Base-by-base conservation (phyloP, 2,113 vertebrate genomes). In the Barnardius zonarius region DNA sequence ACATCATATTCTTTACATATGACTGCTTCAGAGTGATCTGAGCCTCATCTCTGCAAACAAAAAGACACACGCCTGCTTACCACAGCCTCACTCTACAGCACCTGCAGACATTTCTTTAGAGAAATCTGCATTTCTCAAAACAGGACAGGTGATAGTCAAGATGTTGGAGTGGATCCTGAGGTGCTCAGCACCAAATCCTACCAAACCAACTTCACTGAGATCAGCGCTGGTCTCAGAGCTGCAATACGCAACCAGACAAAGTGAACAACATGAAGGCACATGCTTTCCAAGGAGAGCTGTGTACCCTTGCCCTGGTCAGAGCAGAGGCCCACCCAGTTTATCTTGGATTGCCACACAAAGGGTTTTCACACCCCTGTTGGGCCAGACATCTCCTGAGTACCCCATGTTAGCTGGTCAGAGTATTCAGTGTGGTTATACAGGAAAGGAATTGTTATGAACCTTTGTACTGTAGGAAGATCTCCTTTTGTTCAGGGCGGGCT, bases 391-490 rank as follows among this genome's bases (percentile, higher is more conserved):
- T 89, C 76, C 59, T 3, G 13, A 14, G 46, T 39, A 72, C 27
- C 20, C 39, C 11, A 4, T 49, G n/a, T 41, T 30, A 73, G 22
- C 63, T 84, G 35, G 76, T 83, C 30, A 28, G 75, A 63, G 66
- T 41, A 67, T 59, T 91, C 78, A 76, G 4, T 8, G 17, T 55
- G 55, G 72, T 72, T 92, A 75, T 48, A 75, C 46, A 75, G 86
- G 72, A 93, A 62, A 79, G 35, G 74, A 64, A 73, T 57, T 54
- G 46, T 51, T 59, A 68, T 59, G 80, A 93, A 75, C 48, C 23
- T 88, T 80, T 85, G 74, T 46, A 44, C 12, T 25, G 44, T 8
- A 93, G 85, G 62, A 96, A 93, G 62, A 75, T 49, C n/a, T 75
- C 55, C 51, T 90, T 96, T 86, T 90, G 44, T 88, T 83, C 4